A percentile compares a stretch with the other conserved stretches of the same genome.
phyloP scores from a whole-genome alignment of 2,113 vertebrate species.

The Scartelaos histophorus region DNA sequence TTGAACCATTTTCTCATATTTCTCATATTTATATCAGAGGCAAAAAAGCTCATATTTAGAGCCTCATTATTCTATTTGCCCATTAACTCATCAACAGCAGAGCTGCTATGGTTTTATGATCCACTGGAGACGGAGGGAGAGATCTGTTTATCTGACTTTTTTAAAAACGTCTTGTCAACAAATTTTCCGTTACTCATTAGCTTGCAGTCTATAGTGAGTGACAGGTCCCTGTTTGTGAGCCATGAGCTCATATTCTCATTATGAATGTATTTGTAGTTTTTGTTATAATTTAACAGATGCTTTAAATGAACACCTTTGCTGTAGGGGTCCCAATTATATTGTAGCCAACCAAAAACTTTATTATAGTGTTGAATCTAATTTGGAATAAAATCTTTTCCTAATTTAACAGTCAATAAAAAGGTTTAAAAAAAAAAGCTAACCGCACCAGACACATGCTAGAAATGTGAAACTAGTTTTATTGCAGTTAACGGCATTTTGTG shows the following conservation, averaged over 20 bases:
- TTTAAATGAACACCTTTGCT: constrained; percentile 9
- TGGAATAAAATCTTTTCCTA: neutral
- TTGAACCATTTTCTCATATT: constrained; percentile 56
- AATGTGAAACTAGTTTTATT: neutral
- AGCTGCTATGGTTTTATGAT: constrained; percentile 34
- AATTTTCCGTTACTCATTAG: constrained; percentile 66
- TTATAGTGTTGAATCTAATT: neutral
- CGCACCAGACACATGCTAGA: neutral
- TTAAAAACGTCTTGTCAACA: constrained; percentile 49
- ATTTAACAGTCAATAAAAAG: no score
- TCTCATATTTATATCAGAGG: constrained; percentile 56
- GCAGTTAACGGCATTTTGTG: neutral
- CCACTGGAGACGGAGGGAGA: constrained; percentile 35
- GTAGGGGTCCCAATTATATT: neutral
- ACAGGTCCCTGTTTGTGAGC: constrained; percentile 55
- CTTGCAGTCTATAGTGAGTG: constrained; percentile 57
- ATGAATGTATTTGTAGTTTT: constrained; percentile 13
- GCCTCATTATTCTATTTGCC: constrained; percentile 56
- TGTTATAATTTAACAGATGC: constrained; percentile 20
- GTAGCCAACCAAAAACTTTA: neutral
- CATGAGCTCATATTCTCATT: constrained; percentile 2
- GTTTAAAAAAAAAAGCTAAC: neutral
- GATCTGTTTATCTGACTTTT: constrained; percentile 21
- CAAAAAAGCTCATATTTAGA: constrained; percentile 48
- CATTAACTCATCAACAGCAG: constrained; percentile 45